These are phyloP conservation scores for Pocillopora grandis DNA, from an alignment of 92 coral and sea anemone species.

Conservation along the genomic window DNA sequence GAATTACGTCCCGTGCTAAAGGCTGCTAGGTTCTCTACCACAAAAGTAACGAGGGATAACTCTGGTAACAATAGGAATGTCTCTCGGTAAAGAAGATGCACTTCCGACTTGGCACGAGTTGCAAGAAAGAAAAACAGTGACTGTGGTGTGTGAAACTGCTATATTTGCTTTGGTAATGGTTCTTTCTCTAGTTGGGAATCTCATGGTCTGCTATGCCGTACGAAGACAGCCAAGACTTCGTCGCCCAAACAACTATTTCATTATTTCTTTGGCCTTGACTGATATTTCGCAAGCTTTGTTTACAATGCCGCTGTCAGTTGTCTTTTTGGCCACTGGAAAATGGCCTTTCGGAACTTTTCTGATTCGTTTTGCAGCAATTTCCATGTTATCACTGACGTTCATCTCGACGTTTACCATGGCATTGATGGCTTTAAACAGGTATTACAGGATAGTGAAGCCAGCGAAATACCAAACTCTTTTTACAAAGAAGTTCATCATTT, in stretches of 20 bases:
- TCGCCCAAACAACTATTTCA: constrained; percentile 32
- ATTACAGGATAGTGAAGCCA: constrained; percentile 27
- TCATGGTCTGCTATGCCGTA: constrained; percentile 36
- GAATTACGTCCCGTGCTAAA: too few species aligned
- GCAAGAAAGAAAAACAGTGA: background rate
- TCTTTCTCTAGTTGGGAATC: constrained; percentile 31
- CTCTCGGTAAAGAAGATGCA: background rate
- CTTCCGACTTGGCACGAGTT: background rate
- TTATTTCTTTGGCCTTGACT: constrained; percentile 40
- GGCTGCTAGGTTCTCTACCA: too few species aligned
- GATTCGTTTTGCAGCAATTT: background rate
- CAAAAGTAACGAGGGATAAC: too few species aligned
- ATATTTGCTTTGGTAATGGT: background rate
- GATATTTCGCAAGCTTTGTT: constrained; percentile 29
- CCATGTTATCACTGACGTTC: background rate
- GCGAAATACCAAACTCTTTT: constrained; percentile 14
- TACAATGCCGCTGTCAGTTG: constrained; percentile 39
- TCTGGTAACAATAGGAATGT: background rate
- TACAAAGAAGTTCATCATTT: constrained; percentile 8
- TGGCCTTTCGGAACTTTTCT: constrained; percentile 38
- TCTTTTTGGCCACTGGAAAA: constrained; percentile 13
- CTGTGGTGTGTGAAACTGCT: background rate
- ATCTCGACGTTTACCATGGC: constrained; percentile 19
- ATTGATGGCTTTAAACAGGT: constrained; percentile 36
- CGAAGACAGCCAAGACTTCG: constrained; percentile 42